Evolutionary conservation across 2,113 vertebrate species (phyloP), one percentile per base, ranked within the genome.

Genomic region (Oenanthe melanoleuca): DNA sequence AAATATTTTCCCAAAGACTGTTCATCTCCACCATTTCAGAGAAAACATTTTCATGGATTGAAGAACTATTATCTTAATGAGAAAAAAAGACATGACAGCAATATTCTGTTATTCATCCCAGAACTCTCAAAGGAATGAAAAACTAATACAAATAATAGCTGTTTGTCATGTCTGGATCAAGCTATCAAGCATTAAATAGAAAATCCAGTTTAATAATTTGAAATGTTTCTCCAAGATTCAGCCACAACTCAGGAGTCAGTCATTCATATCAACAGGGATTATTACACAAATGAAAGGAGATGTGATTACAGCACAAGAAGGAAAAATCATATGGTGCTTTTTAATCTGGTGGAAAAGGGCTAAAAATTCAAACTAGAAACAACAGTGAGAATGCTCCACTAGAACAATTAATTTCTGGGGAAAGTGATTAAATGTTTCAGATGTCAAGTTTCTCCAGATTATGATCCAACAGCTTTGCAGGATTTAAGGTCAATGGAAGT

Each of bases 1-100:
- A 96, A 94, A 82, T 94, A 93, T 93, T 93, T 96, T 96, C 83
- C 83, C 81, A 81, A 94, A 75, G 73, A n/a, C 61, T 57, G 9
- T 61, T 94, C 61, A 37, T 42, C 82, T 80, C 89, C 40, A 87
- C 49, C 80, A 89, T 0, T 12, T 77, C 53, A 85, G 70, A 79
- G 22, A 91, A 74, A 94, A 81, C 14, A 69, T 86, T 77, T 88
- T 65, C 53, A 31, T 37, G 61, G 66, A 79, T 8, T 60, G 20
- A 56, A 71, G 38, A 81, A 60, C 45, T 91, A 79, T 56, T 77
- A 80, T 95, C 65, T 91, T 75, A 47, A n/a, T 11, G 73, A 21
- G 44, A 65, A 81, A 91, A 91, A 91, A 70, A 89, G 63, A 45
- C 50, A 64, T 1, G 6, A 74, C 9, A 79, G 40, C 57, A 89